Evolutionary conservation across 2,888 invertebrate species (phyloP), one percentile per base, ranked within the genome.

Genomic region (Agrenia bidenticulata): DNA sequence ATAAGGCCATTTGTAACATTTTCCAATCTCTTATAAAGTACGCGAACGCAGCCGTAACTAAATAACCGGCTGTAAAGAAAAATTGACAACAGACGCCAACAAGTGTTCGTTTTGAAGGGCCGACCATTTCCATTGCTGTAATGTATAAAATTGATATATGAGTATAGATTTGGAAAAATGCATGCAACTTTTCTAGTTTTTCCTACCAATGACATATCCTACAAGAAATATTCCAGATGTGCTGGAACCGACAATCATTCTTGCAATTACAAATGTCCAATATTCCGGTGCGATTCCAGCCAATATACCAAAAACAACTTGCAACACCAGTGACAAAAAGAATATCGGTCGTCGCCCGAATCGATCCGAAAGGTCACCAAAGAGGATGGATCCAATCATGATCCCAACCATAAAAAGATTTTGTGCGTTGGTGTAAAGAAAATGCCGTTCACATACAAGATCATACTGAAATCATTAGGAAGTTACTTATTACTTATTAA

Each of bases 201-300:
- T 19, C 80, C 82, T 82, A 84, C 89, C 88, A 73, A 90, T 87
- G 55, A 89, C 89, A 79, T 89, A 90, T 51, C 89, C 88, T 21
- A 89, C 89, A 65, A 89, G 81, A 77, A 89, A 90, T 11, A 89
- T 87, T 1, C 89, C 89, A 5, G 89, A 88, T 9, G 89, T 88
- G 11, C 88, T 87, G 13, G 87, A 85, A 15, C 90, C 90, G 24
- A 90, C 85, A 56, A 89, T 78, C 66, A 87, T 80, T 69, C 90
- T 82, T 49, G 87, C 83, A 61, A 86, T 78, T 13, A 87, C 85
- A 77, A 87, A 89, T 53, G 84, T 84, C 77, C 86, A 83, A 78
- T 86, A 88, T 75, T 89, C 86, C 0, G 88, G 88, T 0, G 88
- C 83, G 55, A 88, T 77, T 2, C 86, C 87, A 4, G 88, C 87